Percentiles rank a stretch among this genome's conserved stretches.
Evolutionary conservation across 2,888 invertebrate genomes (phyloP).

Genomic region (Drosophila leonis): DNA sequence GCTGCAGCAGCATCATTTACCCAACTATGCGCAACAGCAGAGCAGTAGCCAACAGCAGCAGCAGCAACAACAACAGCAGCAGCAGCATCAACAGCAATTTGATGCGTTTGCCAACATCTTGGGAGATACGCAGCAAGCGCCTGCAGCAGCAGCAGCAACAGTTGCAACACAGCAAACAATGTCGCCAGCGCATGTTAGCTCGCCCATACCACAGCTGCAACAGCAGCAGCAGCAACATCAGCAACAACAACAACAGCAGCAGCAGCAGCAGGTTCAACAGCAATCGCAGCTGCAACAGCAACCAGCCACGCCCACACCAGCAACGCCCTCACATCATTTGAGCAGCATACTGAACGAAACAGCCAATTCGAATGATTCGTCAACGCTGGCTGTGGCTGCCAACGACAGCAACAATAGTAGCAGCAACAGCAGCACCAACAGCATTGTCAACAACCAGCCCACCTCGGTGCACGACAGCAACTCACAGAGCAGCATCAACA

Average conservation of each 20-base stretch:
- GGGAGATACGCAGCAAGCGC: conserved; percentile 48
- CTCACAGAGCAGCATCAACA: conserved; percentile 84
- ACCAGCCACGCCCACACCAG: conserved; percentile 69
- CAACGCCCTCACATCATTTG: conserved; percentile 77
- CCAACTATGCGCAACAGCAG: conserved; percentile 69
- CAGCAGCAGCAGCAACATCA: conserved; percentile 63
- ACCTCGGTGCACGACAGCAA: conserved; percentile 85
- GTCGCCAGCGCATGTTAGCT: conserved; percentile 66
- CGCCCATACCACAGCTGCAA: conserved; percentile 61
- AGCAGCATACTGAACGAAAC: conserved; percentile 83
- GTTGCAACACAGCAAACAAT: conserved; percentile 51
- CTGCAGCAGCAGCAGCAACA: conserved; percentile 41
- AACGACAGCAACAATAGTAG: conserved; percentile 85
- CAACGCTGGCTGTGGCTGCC: conserved; percentile 83
- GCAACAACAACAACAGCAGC: conserved; percentile 64
- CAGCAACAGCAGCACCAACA: conserved; percentile 84
- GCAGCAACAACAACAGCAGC: conserved; percentile 80
- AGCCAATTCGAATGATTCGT: conserved; percentile 85
- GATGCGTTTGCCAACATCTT: conserved; percentile 77
- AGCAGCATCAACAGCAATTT: conserved; percentile 63
- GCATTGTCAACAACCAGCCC: conserved; percentile 85
- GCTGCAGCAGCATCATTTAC: conserved; percentile 83
- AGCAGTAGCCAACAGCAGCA: conserved; percentile 78
- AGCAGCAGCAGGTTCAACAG: conserved; percentile 54
- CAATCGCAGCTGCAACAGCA: conserved; percentile 53